These are phyloP conservation scores for Cordilura impudica DNA, from an alignment of 2,888 invertebrate genomes.

Conservation along the genomic window DNA sequence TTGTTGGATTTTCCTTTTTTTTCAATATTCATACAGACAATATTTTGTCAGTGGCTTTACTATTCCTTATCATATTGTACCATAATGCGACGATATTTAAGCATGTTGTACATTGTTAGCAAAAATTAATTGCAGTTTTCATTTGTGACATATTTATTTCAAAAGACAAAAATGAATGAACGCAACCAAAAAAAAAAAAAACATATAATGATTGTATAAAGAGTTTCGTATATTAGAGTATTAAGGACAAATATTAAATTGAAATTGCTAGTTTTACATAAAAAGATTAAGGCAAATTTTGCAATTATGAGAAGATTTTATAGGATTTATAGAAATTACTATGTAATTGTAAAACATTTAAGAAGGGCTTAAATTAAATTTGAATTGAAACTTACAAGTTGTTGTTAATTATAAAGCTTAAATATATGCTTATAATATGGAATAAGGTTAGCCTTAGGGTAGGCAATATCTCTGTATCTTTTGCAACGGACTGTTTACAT, in stretches of 20 bases:
- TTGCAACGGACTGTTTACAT: too few relatives aligned
- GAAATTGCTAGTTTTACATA: constrained; percentile 42
- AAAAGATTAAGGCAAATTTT: constrained; percentile 8
- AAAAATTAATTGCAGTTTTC: constrained; percentile 63
- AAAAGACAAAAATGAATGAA: constrained; percentile 15
- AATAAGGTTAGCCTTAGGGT: neutral
- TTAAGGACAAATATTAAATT: constrained; percentile 48
- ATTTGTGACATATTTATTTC: constrained; percentile 60
- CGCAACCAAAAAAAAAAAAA: neutral
- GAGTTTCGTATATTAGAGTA: neutral
- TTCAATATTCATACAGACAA: constrained; percentile 21
- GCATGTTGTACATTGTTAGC: constrained; percentile 46
- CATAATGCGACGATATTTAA: constrained; percentile 18
- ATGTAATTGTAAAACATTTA: constrained; percentile 4
- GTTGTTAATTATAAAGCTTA: neutral
- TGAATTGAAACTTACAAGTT: neutral
- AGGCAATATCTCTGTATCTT: neutral
- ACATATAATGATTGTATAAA: neutral
- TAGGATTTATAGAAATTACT: constrained; percentile 38
- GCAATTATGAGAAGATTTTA: constrained; percentile 35
- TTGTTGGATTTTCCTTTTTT: neutral
- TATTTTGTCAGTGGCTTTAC: constrained; percentile 51
- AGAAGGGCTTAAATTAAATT: neutral
- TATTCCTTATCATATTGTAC: neutral
- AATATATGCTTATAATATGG: neutral